These are phyloP conservation scores for Amphipoea oculea DNA, from an alignment of 2,888 invertebrate species.

Conservation along the genomic window DNA sequence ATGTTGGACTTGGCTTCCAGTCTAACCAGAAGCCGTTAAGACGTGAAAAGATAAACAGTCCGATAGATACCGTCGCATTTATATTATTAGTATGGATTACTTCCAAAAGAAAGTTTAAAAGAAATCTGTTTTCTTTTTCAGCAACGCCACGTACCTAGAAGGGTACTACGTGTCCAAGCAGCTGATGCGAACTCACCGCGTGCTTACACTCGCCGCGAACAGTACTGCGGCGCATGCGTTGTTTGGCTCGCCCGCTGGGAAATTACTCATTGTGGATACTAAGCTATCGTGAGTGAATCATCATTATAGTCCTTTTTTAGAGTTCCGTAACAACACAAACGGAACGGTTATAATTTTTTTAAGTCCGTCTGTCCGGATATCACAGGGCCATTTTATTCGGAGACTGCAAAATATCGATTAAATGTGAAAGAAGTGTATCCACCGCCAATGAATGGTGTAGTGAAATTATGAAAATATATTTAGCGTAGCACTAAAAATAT, in stretches of 20 bases:
- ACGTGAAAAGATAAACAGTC: not conserved
- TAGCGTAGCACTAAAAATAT: too few relatives aligned
- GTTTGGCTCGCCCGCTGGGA: conserved; percentile 72
- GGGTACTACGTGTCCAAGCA: conserved; percentile 85
- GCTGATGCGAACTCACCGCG: conserved; percentile 80
- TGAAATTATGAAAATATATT: not conserved
- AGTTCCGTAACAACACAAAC: too few relatives aligned
- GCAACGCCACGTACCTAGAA: conserved; percentile 72
- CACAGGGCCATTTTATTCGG: not conserved
- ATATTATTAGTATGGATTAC: not conserved
- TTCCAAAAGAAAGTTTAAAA: not conserved
- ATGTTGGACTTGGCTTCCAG: too few relatives aligned
- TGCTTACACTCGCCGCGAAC: conserved; percentile 70
- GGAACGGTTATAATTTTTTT: not conserved
- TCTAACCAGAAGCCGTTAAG: too few relatives aligned
- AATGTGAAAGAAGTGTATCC: not conserved
- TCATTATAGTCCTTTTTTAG: not conserved
- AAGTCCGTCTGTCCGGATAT: not conserved
- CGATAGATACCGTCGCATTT: too few relatives aligned
- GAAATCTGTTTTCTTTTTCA: conserved; percentile 37
- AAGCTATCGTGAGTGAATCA: conserved; percentile 76
- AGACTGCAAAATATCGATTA: not conserved
- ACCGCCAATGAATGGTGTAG: not conserved
- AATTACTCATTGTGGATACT: conserved; percentile 78
- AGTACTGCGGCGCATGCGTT: conserved; percentile 68